phyloP scores from a whole-genome alignment of 1,140 invertebrate species.

The Drosophila parabipectinata region DNA sequence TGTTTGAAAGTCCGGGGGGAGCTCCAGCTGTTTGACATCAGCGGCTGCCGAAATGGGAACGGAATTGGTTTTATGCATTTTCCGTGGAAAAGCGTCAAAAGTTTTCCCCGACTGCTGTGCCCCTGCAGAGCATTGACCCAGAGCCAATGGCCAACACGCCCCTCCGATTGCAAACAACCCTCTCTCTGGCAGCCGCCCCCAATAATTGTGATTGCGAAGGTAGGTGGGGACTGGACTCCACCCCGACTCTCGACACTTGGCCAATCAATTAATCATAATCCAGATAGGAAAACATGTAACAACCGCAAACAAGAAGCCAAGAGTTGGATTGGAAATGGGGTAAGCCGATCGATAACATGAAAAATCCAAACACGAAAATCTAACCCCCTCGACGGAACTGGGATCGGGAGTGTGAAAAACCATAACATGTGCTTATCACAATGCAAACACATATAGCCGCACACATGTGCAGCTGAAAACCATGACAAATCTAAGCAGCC shows the following conservation, averaged over 20 bases:
- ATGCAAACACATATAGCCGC: constrained; percentile 1
- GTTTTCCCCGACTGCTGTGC: constrained; percentile 4
- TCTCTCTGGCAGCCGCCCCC: constrained; percentile 1
- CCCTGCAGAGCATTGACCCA: constrained; percentile 42
- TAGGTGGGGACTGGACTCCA: constrained; percentile 3
- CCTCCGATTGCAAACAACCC: constrained; percentile 38
- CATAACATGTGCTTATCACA: constrained; percentile 79
- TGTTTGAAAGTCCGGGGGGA: constrained; percentile 29
- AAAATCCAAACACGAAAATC: constrained; percentile 50
- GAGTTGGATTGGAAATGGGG: constrained; percentile 12
- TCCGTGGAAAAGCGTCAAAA: constrained; percentile 33
- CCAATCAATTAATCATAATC: constrained; percentile 80
- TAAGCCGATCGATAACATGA: constrained; percentile 63
- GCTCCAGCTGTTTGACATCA: constrained; percentile 66
- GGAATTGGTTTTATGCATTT: constrained; percentile 48
- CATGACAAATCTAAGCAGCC: constrained; percentile 74
- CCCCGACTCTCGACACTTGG: constrained; percentile 35
- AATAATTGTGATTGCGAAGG: constrained; percentile 28
- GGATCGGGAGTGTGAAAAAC: constrained; percentile 66
- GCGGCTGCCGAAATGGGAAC: constrained; percentile 19
- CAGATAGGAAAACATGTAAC: constrained; percentile 72
- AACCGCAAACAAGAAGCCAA: constrained; percentile 55
- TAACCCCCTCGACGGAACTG: constrained; percentile 27
- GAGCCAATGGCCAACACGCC: constrained; percentile 10
- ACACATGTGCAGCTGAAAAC: constrained; percentile 69